Evolutionary conservation across 2,888 invertebrate genomes (phyloP).

Genomic region (Hipparchia sbordonii): DNA sequence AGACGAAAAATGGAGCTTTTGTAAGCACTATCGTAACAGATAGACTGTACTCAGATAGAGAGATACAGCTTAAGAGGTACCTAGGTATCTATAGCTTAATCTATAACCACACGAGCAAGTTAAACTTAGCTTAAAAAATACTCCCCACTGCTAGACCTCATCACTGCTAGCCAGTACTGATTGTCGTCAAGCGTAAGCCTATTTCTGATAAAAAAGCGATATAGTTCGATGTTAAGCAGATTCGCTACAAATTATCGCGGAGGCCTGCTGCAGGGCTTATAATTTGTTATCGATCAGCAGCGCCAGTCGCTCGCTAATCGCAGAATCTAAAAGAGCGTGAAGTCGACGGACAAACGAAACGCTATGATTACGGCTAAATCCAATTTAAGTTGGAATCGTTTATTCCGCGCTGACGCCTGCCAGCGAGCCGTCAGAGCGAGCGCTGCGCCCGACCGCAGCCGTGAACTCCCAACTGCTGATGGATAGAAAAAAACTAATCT

Average conservation of each 20-base stretch:
- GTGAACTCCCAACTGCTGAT: constrained; percentile 19
- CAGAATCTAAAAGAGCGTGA: constrained; percentile 20
- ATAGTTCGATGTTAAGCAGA: too few species aligned
- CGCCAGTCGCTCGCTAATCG: not conserved
- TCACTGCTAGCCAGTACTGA: too few species aligned
- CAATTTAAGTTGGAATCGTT: constrained; percentile 38
- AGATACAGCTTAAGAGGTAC: too few species aligned
- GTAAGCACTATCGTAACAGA: not conserved
- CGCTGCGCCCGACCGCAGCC: constrained; percentile 19
- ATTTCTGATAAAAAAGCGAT: too few species aligned
- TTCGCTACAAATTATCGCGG: not conserved
- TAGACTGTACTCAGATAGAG: too few species aligned
- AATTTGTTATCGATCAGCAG: not conserved
- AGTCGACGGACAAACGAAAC: constrained; percentile 31
- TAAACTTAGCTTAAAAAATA: too few species aligned
- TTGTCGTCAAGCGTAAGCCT: too few species aligned
- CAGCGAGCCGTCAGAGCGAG: not conserved
- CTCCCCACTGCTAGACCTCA: too few species aligned
- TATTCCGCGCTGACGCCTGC: constrained; percentile 22
- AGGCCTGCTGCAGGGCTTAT: not conserved
- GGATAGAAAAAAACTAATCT: constrained; percentile 24
- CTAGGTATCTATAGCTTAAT: too few species aligned
- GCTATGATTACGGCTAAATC: constrained; percentile 31
- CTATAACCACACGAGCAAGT: too few species aligned
- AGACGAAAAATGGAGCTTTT: not conserved